Conservation (phyloP, 2,888 invertebrate genomes). For the Ctenicera cuprea region DNA sequence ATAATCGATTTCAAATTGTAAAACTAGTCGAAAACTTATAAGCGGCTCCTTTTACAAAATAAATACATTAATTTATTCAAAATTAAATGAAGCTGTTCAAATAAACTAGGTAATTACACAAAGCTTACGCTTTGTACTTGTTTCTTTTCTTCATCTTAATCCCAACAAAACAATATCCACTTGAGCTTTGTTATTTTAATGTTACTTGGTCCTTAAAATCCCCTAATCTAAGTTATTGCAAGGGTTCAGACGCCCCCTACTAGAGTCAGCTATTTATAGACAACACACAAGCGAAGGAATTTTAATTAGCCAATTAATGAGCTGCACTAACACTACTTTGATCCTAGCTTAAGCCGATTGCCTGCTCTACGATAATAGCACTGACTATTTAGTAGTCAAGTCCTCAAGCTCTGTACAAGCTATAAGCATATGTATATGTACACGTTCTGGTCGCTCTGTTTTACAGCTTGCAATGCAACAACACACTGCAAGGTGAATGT, state of each 20-base stretch:
- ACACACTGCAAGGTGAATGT: too few relatives aligned
- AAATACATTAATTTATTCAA: too few relatives aligned
- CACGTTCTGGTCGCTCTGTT: too few relatives aligned
- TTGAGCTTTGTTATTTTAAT: background rate
- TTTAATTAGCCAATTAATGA: constrained; percentile 56
- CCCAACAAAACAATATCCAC: background rate
- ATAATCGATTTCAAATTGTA: too few relatives aligned
- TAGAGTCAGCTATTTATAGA: constrained; percentile 38
- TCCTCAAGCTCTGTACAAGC: background rate
- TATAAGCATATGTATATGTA: too few relatives aligned
- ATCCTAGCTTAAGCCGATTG: constrained; percentile 41
- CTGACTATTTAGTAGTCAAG: constrained; percentile 33
- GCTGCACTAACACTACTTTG: constrained; percentile 45
- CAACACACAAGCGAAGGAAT: constrained; percentile 49
- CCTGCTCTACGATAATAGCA: constrained; percentile 24
- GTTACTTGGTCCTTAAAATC: background rate
- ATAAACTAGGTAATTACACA: too few relatives aligned
- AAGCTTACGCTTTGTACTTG: too few relatives aligned
- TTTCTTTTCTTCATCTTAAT: background rate
- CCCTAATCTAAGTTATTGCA: background rate
- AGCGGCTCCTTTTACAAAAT: too few relatives aligned
- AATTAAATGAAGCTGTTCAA: too few relatives aligned
- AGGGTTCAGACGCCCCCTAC: constrained; percentile 18
- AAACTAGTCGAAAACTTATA: too few relatives aligned
- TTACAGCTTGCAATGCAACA: too few relatives aligned